Conservation (phyloP, 2,888 invertebrate species). For the Tromatobia lineatoria region DNA sequence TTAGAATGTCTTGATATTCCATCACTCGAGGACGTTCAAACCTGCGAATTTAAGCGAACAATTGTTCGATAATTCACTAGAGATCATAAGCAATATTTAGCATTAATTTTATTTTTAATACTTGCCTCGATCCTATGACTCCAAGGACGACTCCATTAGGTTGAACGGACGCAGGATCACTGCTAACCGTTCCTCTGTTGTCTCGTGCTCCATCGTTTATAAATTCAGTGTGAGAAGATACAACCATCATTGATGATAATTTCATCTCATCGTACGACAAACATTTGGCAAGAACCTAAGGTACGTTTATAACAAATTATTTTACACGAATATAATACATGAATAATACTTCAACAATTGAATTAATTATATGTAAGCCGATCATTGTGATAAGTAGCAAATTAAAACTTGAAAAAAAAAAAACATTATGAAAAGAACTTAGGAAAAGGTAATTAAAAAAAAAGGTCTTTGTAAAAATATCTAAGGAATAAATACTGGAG, state of each 20-base stretch:
- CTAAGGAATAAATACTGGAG: too few species aligned
- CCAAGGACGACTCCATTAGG: slow-evolving; percentile 86
- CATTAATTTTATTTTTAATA: slow-evolving; percentile 15
- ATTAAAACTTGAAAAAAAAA: too few species aligned
- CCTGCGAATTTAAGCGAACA: slow-evolving; percentile 74
- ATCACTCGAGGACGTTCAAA: slow-evolving; percentile 87
- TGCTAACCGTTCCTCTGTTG: slow-evolving; percentile 86
- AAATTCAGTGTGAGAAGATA: slow-evolving; percentile 88
- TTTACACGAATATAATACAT: too few species aligned
- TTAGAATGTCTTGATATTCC: slow-evolving; percentile 89
- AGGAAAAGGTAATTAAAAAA: too few species aligned
- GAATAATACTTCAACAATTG: too few species aligned
- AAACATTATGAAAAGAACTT: too few species aligned
- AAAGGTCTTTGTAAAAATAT: too few species aligned
- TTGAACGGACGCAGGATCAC: slow-evolving; percentile 85
- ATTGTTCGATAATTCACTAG: neutral
- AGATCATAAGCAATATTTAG: neutral
- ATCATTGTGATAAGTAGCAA: too few species aligned
- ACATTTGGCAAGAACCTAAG: slow-evolving; percentile 86
- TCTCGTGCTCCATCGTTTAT: slow-evolving; percentile 88
- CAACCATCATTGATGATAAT: slow-evolving; percentile 87
- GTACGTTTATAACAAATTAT: neutral
- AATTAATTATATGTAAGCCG: too few species aligned
- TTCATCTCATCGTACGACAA: slow-evolving; percentile 90
- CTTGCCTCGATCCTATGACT: slow-evolving; percentile 82